Percentiles rank a stretch among this genome's conserved stretches.
phyloP scores from a whole-genome alignment of 2,888 invertebrate genomes.

The Bellardia pandia region DNA sequence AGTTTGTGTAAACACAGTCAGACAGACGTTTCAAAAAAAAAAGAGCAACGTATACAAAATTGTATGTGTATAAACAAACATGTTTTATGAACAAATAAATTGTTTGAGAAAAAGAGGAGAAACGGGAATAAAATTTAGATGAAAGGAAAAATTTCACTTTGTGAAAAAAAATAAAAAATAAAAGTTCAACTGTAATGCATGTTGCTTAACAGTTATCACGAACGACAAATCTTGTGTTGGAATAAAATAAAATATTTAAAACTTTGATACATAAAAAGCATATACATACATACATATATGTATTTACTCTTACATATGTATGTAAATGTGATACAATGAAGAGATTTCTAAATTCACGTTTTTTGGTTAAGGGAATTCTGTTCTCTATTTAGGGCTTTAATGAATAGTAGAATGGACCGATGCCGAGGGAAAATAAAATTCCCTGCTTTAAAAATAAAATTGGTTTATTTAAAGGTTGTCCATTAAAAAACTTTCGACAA shows the following conservation, averaged over 20 bases:
- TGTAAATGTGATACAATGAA: too few species aligned
- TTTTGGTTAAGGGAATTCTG: too few species aligned
- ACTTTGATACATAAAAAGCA: not conserved
- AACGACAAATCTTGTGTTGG: not conserved
- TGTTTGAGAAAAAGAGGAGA: not conserved
- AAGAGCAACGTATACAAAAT: slow-evolving; percentile 41
- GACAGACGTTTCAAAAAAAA: slow-evolving; percentile 24
- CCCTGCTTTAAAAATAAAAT: too few species aligned
- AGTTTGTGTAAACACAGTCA: slow-evolving; percentile 25
- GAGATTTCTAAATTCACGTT: too few species aligned
- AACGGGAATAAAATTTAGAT: not conserved
- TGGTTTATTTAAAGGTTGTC: too few species aligned
- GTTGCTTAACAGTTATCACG: not conserved
- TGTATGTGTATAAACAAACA: slow-evolving; percentile 25
- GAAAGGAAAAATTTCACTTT: slow-evolving; percentile 23
- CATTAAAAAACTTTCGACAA: too few species aligned
- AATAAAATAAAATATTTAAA: not conserved
- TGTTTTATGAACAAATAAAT: slow-evolving; percentile 31
- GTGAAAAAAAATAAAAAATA: not conserved
- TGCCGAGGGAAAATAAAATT: too few species aligned
- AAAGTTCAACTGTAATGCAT: not conserved
- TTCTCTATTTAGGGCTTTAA: too few species aligned
- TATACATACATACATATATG: not conserved
- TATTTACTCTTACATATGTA: too few species aligned
- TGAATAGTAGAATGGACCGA: too few species aligned